Evolutionary conservation across 2,113 vertebrate genomes (phyloP), one percentile per base, ranked within the genome.

Genomic region (Heterocephalus glaber): DNA sequence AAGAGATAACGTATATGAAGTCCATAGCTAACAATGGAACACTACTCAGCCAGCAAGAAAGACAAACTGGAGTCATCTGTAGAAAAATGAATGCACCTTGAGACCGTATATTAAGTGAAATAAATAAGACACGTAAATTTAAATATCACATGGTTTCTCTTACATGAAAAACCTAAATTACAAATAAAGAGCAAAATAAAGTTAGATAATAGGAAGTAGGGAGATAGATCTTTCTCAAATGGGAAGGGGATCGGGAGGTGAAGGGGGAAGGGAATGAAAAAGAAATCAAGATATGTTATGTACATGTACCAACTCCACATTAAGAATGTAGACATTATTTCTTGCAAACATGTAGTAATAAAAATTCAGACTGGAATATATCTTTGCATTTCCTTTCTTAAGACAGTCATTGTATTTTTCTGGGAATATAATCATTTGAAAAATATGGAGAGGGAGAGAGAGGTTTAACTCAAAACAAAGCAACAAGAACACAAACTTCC

Each of bases 401-500:
- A 92, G 56, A 72, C 1, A 38, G 41, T 20, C 14, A 56, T 65
- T 89, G 58, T 11, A 77, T 68, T 68, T 86, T 61, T 61, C 38
- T 13, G 81, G 16, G 47, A 88, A 80, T 26, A 19, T 65, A 61
- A 13, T 38, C 52, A 74, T 80, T 92, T 90, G n/a, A 14, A 85
- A 65, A 17, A 3, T 41, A 70, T 38, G 8, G 54, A 86, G 41
- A 80, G 58, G 20, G 54, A 38, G 60, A 80, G 13, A 68, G 35
- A 70, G 65, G n/a, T 82, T 80, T 17, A 81, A 80, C 56, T 95
- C 22, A 81, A 41, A 92, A 66, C 41, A 82, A 87, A 86, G 24
- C 12, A 76, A 70, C n/a, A 76, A 47, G 44, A 47, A 49, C 24
- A 30, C 41, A 7, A 16, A 54, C 13, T 85, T 12, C 0, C 14